A percentile compares a stretch with the other conserved stretches of the same genome.
Conservation (phyloP, 2,888 invertebrate species). For the Augiades crinisus region DNA sequence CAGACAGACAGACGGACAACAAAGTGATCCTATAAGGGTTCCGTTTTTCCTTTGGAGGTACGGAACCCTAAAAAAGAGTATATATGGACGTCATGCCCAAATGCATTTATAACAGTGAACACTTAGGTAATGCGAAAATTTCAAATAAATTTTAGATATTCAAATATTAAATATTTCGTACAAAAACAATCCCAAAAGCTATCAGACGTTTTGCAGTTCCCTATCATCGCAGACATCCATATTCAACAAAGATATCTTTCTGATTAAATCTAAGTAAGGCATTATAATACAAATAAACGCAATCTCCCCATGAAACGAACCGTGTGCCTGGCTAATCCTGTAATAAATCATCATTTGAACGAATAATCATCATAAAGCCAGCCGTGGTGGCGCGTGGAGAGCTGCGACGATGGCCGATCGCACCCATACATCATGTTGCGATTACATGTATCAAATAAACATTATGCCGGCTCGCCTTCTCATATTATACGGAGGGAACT, state of each 20-base stretch:
- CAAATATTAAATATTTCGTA: too few species aligned
- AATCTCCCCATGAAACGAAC: conserved; percentile 69
- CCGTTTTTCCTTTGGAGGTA: too few species aligned
- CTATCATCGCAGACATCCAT: conserved; percentile 37
- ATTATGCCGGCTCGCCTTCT: conserved; percentile 64
- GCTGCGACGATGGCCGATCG: conserved; percentile 41
- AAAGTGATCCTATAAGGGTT: too few species aligned
- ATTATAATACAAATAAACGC: conserved; percentile 73
- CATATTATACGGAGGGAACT: conserved; percentile 54
- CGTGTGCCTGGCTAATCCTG: conserved; percentile 71
- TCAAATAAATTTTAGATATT: too few species aligned
- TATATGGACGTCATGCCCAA: too few species aligned
- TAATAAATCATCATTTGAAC: conserved; percentile 79
- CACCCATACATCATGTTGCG: conserved; percentile 72
- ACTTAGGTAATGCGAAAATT: too few species aligned
- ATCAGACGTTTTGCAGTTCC: not conserved
- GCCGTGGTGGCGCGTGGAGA: conserved; percentile 42
- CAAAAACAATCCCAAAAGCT: not conserved
- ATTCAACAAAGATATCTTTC: conserved; percentile 60
- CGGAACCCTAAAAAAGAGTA: too few species aligned
- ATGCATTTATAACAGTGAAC: too few species aligned
- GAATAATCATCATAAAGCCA: conserved; percentile 76
- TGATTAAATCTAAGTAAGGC: conserved; percentile 49
- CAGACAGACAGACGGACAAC: too few species aligned
- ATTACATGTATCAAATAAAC: conserved; percentile 79